phyloP scores from a whole-genome alignment of 2,888 invertebrate species.

The Mechanitis messenoides region DNA sequence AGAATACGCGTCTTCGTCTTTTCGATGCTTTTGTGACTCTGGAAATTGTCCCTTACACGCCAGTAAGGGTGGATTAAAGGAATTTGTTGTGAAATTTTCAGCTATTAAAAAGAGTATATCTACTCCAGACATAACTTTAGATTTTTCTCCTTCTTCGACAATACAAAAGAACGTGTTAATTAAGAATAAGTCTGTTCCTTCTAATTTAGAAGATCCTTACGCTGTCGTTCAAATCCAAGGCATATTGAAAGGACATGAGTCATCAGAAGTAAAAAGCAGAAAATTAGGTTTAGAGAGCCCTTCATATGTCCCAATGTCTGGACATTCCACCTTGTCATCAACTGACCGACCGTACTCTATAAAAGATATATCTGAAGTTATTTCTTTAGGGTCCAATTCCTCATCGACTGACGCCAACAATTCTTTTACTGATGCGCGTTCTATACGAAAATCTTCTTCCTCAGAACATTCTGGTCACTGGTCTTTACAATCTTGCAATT shows the following conservation, averaged over 20 bases:
- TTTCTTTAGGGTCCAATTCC: slow-evolving; percentile 54
- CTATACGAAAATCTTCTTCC: slow-evolving; percentile 57
- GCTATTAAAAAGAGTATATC: slow-evolving; percentile 68
- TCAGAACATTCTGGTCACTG: slow-evolving; percentile 70
- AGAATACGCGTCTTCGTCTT: slow-evolving; percentile 56
- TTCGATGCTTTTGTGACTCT: slow-evolving; percentile 67
- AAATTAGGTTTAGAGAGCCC: slow-evolving; percentile 32
- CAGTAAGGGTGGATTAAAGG: slow-evolving; percentile 46
- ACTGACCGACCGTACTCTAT: slow-evolving; percentile 57
- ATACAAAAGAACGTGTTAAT: slow-evolving; percentile 40
- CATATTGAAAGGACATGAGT: slow-evolving; percentile 44
- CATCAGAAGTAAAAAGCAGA: slow-evolving; percentile 16
- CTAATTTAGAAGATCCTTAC: slow-evolving; percentile 60
- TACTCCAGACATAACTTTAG: slow-evolving; percentile 64
- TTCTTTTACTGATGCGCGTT: slow-evolving; percentile 52
- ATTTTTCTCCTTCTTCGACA: slow-evolving; percentile 53
- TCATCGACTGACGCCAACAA: slow-evolving; percentile 56
- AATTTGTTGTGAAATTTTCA: slow-evolving; percentile 64
- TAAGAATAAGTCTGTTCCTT: slow-evolving; percentile 61
- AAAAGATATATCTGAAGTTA: slow-evolving; percentile 65
- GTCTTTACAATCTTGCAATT: slow-evolving; percentile 65
- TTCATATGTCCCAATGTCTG: slow-evolving; percentile 52
- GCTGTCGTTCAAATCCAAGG: slow-evolving; percentile 54
- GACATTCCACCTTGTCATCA: slow-evolving; percentile 52
- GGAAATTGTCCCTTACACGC: slow-evolving; percentile 57